Evolutionary conservation across 2,797 vertebrate species (phyloP).

Genomic region (Tarsius wallacei): DNA sequence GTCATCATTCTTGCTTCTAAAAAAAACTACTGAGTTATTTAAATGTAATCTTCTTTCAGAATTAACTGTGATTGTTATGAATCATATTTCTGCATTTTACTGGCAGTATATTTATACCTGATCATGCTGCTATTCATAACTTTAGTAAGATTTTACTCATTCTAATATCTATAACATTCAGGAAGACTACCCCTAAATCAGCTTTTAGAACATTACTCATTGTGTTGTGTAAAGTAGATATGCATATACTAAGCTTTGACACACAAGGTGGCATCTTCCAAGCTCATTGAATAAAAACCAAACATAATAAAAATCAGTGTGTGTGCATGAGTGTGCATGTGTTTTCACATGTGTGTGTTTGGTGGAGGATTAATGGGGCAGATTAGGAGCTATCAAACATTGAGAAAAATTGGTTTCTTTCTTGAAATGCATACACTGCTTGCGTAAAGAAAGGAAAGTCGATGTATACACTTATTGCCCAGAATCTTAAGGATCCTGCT

Average conservation of each 20-base stretch:
- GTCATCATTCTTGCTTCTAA: neutral
- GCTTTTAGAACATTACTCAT: conserved; percentile 37
- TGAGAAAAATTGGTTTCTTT: neutral
- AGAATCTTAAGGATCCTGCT: too few relatives aligned
- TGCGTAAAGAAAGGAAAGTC: neutral
- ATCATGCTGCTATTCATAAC: neutral
- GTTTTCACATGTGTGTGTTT: too few relatives aligned
- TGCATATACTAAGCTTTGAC: neutral
- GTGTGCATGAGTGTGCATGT: neutral
- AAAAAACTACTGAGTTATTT: neutral
- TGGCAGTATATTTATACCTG: neutral
- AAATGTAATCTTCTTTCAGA: neutral
- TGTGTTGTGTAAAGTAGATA: neutral
- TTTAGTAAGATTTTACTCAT: neutral
- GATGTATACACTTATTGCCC: neutral
- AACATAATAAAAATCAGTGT: neutral
- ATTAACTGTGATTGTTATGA: conserved; percentile 2
- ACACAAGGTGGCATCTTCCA: neutral
- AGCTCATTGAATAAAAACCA: neutral
- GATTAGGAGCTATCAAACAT: neutral
- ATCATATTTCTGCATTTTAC: neutral
- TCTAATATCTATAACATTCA: neutral
- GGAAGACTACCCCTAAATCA: neutral
- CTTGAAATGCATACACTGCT: neutral
- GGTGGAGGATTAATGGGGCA: neutral